These are phyloP conservation scores for Anguilla japonica DNA, from an alignment of 2,113 vertebrate genomes.

Conservation along the genomic window DNA sequence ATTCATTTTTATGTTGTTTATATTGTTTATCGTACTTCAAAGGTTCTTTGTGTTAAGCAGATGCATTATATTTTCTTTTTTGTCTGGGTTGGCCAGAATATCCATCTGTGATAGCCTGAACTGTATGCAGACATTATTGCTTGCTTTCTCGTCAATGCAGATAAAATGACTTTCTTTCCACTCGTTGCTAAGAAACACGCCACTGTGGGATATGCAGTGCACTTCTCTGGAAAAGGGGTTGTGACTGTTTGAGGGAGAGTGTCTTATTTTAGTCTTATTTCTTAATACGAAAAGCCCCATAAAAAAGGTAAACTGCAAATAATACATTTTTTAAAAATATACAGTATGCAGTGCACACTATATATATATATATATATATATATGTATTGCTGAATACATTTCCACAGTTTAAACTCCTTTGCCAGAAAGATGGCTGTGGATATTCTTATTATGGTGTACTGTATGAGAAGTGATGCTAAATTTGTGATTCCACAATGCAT, in stretches of 20 bases:
- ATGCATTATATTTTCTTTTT: not conserved
- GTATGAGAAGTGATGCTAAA: not conserved
- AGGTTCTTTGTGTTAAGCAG: not conserved
- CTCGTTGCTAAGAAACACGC: conserved; percentile 25
- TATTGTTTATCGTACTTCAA: not conserved
- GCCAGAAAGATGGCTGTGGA: not conserved
- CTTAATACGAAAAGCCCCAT: not conserved
- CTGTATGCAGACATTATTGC: not conserved
- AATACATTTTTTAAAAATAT: not conserved
- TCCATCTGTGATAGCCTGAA: not conserved
- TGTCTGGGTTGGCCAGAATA: not conserved
- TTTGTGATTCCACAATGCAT: not conserved
- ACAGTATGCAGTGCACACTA: not conserved
- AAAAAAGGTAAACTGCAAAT: not conserved
- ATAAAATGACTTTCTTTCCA: not conserved
- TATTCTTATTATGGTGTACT: not conserved
- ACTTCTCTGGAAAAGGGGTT: not conserved
- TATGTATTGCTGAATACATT: not conserved
- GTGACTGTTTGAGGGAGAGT: not conserved
- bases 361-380: not conserved
- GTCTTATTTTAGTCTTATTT: too few relatives aligned
- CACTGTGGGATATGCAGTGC: not conserved
- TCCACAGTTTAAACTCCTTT: not conserved
- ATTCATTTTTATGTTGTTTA: too few relatives aligned
- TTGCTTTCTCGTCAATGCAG: not conserved